Conservation (phyloP, 1,140 invertebrate species). For the Ladona fulva region DNA sequence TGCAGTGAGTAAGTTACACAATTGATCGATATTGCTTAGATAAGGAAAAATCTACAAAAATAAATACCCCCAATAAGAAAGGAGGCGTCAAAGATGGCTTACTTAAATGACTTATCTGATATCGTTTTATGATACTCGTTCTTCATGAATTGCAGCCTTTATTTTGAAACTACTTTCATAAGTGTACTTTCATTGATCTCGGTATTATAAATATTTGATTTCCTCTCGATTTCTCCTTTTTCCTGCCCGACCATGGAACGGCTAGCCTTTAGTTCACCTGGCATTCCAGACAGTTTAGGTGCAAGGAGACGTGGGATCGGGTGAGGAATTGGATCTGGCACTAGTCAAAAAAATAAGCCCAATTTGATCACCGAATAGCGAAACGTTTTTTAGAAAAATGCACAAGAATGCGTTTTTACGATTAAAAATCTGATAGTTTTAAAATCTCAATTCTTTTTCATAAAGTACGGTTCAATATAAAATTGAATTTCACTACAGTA, state of each 20-base stretch:
- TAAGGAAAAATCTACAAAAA: not conserved
- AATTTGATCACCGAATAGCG: not conserved
- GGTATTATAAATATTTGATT: not conserved
- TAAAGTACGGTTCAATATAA: not conserved
- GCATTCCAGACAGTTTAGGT: not conserved
- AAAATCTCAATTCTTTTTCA: conserved; percentile 3
- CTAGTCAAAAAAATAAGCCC: not conserved
- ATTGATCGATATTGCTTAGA: not conserved
- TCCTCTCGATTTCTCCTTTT: not conserved
- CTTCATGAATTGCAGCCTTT: not conserved
- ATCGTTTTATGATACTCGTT: not conserved
- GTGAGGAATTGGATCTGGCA: not conserved
- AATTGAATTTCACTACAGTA: conserved; percentile 5
- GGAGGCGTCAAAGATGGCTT: not conserved
- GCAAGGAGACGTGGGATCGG: not conserved
- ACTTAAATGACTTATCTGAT: not conserved
- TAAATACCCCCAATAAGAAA: not conserved
- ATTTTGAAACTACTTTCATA: not conserved
- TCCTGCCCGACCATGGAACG: not conserved
- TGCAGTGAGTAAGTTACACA: not conserved
- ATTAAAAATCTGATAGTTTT: conserved; percentile 7
- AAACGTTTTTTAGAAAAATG: not conserved
- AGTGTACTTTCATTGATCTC: not conserved
- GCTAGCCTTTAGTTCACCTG: not conserved
- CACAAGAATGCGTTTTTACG: conserved; percentile 7